These are phyloP conservation scores for Sinodicranocentrus sp. DNA, from an alignment of 2,888 invertebrate genomes.

Conservation along the genomic window DNA sequence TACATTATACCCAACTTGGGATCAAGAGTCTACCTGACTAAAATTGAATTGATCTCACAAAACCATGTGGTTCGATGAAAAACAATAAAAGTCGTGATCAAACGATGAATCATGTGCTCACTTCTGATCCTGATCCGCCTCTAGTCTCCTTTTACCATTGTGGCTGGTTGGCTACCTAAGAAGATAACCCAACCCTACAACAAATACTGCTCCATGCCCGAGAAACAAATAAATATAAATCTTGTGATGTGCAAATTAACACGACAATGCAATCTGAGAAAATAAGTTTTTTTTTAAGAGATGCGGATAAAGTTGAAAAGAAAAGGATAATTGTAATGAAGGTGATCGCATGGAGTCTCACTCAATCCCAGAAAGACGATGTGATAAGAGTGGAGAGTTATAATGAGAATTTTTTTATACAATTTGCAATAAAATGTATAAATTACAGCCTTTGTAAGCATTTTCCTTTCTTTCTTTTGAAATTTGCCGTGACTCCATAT, in stretches of 20 bases:
- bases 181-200: neutral
- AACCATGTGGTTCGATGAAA: neutral
- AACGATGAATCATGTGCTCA: neutral
- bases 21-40: no score
- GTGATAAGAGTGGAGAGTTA: neutral
- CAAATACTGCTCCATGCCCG: neutral
- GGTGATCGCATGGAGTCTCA: neutral
- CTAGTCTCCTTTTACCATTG: neutral
- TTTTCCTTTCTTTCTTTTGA: constrained; percentile 7
- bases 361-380: neutral
- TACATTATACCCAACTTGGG: no score
- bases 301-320: neutral
- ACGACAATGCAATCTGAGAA: neutral
- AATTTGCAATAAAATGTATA: neutral
- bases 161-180: neutral
- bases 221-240: neutral
- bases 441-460: neutral
- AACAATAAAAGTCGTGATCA: neutral
- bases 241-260: neutral
- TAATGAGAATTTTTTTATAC: neutral
- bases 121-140: neutral
- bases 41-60: neutral
- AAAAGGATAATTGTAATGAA: neutral
- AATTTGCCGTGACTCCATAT: neutral
- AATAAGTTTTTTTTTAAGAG: neutral